These are phyloP conservation scores for Distichodus sexfasciatus DNA, from an alignment of 2,797 vertebrate species.

Conservation along the genomic window DNA sequence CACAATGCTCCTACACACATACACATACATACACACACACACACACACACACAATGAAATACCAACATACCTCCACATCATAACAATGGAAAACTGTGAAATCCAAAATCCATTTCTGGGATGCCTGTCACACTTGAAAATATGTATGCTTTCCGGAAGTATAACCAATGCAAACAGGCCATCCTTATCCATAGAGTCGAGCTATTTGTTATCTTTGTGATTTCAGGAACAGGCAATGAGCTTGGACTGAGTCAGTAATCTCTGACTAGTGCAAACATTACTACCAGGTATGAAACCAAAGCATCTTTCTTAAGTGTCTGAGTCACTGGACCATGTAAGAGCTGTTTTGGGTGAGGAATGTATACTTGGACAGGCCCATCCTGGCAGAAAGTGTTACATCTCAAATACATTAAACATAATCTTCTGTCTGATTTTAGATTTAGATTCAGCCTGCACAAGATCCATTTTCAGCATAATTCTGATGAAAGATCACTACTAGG, in stretches of 20 bases:
- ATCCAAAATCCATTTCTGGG: background rate
- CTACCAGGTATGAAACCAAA: background rate
- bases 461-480: too few relatives aligned
- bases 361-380: background rate
- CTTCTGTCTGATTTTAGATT: too few relatives aligned
- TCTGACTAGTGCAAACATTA: background rate
- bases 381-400: background rate
- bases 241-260: slow-evolving; percentile 11
- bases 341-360: background rate
- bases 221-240: slow-evolving; percentile 1
- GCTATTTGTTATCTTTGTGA: slow-evolving; percentile 10
- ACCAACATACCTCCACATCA: background rate
- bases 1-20: slow-evolving; percentile 30
- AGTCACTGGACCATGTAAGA: background rate
- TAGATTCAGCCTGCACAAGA: too few relatives aligned
- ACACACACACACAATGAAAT: background rate
- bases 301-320: background rate
- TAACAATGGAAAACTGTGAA: background rate
- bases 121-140: slow-evolving; percentile 9
- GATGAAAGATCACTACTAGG: too few relatives aligned
- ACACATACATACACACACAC: slow-evolving; percentile 27
- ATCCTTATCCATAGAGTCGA: background rate
- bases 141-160: background rate
- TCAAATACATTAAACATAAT: too few relatives aligned
- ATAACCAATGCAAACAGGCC: slow-evolving; percentile 7